Percentiles rank a stretch among this genome's conserved stretches.
Conservation (phyloP, 2,888 invertebrate species). For the Piscicola geometra region DNA sequence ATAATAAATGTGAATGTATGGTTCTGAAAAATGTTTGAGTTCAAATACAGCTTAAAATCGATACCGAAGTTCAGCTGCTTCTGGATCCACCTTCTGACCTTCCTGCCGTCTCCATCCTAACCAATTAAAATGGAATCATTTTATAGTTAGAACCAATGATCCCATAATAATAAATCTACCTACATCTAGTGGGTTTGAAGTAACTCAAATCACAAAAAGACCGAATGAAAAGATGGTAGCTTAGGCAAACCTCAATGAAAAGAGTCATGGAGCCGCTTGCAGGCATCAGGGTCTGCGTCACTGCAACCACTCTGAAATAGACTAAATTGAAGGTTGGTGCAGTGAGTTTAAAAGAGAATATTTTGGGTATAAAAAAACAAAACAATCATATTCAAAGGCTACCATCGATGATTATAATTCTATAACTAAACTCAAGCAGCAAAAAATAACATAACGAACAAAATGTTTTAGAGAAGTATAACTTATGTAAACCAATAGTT, state of each 20-base stretch:
- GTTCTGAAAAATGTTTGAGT: neutral
- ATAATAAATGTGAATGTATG: neutral
- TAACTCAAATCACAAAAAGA: too few relatives aligned
- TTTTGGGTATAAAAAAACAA: too few relatives aligned
- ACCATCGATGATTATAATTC: too few relatives aligned
- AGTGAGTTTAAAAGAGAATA: neutral
- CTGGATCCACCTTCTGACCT: conserved; percentile 42
- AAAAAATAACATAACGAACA: too few relatives aligned
- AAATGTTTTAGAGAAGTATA: too few relatives aligned
- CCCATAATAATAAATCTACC: too few relatives aligned
- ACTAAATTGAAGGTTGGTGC: conserved; percentile 59
- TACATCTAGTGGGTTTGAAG: too few relatives aligned
- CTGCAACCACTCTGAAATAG: conserved; percentile 82
- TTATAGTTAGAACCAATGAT: neutral
- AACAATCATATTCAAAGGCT: too few relatives aligned
- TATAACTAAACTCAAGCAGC: neutral
- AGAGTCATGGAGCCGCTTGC: conserved; percentile 80
- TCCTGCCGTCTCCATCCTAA: conserved; percentile 39
- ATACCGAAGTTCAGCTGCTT: conserved; percentile 43
- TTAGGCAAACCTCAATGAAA: conserved; percentile 74
- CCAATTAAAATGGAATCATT: neutral
- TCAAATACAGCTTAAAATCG: too few relatives aligned
- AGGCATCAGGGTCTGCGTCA: conserved; percentile 83
- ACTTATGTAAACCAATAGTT: too few relatives aligned
- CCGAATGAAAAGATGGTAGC: too few relatives aligned